These are phyloP conservation scores for Piscicola geometra DNA, from an alignment of 2,888 invertebrate species.

Conservation along the genomic window DNA sequence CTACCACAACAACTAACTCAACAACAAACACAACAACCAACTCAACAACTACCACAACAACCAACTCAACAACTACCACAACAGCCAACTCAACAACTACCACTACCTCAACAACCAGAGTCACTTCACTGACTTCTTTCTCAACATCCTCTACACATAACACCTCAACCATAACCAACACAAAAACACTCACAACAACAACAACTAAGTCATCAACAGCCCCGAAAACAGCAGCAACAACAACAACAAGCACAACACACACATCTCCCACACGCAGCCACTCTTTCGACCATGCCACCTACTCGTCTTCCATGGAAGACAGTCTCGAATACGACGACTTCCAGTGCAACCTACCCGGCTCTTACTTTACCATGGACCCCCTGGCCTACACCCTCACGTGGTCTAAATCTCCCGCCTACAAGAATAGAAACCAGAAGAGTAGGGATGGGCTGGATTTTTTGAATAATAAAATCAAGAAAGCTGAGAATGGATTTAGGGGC, in stretches of 20 bases:
- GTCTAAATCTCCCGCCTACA: constrained; percentile 35
- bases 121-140: not conserved
- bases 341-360: constrained; percentile 41
- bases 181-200: not conserved
- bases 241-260: constrained; percentile 14
- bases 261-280: not conserved
- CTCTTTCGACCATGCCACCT: constrained; percentile 5
- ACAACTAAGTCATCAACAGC: too few relatives aligned
- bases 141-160: not conserved
- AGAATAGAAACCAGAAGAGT: not conserved
- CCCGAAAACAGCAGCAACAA: constrained; percentile 10
- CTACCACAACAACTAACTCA: not conserved
- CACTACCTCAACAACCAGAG: not conserved
- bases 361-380: constrained; percentile 43
- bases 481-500: not conserved
- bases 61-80: not conserved
- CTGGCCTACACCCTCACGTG: constrained; percentile 44
- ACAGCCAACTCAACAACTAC: not conserved
- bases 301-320: constrained; percentile 23
- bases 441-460: not conserved
- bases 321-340: constrained; percentile 44
- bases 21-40: not conserved
- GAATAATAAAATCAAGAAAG: not conserved
- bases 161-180: not conserved
- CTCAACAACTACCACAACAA: not conserved